Percentiles rank a stretch among this genome's conserved stretches.
These are phyloP conservation scores for Urocolius indicus DNA, from an alignment of 2,113 vertebrate species.

Conservation along the genomic window DNA sequence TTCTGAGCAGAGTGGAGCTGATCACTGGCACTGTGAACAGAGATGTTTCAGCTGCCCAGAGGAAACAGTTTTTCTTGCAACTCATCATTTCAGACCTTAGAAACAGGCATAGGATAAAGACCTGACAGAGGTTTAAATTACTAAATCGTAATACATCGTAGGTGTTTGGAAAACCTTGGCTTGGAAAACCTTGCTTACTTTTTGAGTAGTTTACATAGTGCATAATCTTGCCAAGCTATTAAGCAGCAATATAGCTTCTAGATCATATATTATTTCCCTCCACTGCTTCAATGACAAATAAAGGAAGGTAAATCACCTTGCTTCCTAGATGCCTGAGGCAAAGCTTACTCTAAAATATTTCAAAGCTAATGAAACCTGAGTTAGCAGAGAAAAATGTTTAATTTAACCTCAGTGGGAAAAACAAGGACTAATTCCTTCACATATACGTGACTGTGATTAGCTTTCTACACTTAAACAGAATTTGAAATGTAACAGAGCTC, in stretches of 20 bases:
- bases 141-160: neutral
- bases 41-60: neutral
- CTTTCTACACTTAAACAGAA: neutral
- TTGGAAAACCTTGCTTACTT: neutral
- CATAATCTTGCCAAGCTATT: neutral
- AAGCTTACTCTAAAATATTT: neutral
- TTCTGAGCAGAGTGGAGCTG: rapidly evolving
- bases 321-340: neutral
- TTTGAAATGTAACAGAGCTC: neutral
- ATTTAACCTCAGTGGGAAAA: neutral
- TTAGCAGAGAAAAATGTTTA: neutral
- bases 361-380: conserved; percentile 7
- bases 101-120: neutral
- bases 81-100: neutral
- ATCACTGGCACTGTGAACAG: neutral
- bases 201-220: neutral
- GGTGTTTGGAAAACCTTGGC: neutral
- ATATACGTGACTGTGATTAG: neutral
- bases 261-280: neutral
- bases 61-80: neutral
- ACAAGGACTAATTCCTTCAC: conserved; percentile 12
- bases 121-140: neutral
- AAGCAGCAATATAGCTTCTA: neutral
- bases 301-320: conserved; percentile 29
- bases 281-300: conserved; percentile 6